A percentile compares a stretch with the other conserved stretches of the same genome.
Evolutionary conservation across 2,797 vertebrate species (phyloP).

Genomic region (Sebastes alutus): DNA sequence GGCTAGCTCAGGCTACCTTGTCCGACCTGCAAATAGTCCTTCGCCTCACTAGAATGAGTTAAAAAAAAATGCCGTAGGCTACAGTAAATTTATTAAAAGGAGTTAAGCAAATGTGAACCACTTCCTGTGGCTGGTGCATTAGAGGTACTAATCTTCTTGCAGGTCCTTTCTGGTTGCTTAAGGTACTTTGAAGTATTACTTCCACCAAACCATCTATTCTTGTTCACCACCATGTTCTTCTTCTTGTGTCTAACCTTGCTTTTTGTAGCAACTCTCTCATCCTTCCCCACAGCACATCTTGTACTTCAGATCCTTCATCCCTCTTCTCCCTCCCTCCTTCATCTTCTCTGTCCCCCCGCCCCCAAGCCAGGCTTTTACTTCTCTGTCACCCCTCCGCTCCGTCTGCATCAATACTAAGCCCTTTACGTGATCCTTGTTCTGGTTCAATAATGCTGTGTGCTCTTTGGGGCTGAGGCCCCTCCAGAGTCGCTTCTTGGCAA

Average conservation of each 20-base stretch:
- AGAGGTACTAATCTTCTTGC: background rate
- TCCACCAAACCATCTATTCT: background rate
- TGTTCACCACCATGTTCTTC: background rate
- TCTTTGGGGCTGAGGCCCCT: slow-evolving; percentile 30
- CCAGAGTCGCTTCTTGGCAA: slow-evolving; percentile 45
- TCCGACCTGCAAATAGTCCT: background rate
- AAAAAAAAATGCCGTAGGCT: background rate
- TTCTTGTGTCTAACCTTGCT: background rate
- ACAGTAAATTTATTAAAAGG: slow-evolving; percentile 2
- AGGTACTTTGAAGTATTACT: background rate
- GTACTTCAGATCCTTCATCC: background rate
- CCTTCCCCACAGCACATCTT: slow-evolving; percentile 5
- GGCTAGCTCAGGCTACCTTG: background rate
- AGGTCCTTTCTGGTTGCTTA: background rate
- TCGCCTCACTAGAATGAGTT: background rate
- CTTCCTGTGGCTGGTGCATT: background rate
- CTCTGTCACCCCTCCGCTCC: slow-evolving; percentile 12
- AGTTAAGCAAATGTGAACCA: background rate
- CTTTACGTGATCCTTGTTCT: slow-evolving; percentile 54
- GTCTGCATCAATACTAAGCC: slow-evolving; percentile 60
- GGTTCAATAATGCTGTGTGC: slow-evolving; percentile 53
- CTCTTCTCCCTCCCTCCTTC: background rate
- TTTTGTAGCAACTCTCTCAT: slow-evolving; percentile 1
- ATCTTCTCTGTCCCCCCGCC: background rate
- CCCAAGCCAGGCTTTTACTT: slow-evolving; percentile 10